phyloP scores from a whole-genome alignment of 2,888 invertebrate genomes.

The Melanargia galathea region DNA sequence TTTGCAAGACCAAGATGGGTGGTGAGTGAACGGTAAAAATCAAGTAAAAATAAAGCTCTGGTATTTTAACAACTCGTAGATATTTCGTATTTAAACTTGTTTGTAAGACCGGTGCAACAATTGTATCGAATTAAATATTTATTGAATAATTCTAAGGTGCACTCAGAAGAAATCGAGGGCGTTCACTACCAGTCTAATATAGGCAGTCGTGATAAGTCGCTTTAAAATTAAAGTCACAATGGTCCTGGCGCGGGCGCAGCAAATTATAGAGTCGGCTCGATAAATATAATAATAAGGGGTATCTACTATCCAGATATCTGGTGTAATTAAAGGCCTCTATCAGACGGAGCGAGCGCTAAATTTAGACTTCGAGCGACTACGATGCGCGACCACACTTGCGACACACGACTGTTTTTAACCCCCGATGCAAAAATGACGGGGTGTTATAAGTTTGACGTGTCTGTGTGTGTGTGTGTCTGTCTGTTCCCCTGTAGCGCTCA shows the following conservation, averaged over 20 bases:
- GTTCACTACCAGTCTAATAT: conserved; percentile 38
- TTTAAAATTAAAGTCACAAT: conserved; percentile 64
- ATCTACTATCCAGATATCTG: conserved; percentile 5
- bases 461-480: too few relatives aligned
- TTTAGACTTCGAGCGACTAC: too few relatives aligned
- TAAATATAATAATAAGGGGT: conserved; percentile 68
- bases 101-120: conserved; percentile 19
- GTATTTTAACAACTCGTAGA: neutral
- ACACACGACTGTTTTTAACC: too few relatives aligned
- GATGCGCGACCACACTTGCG: too few relatives aligned
- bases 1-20: too few relatives aligned
- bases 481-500: too few relatives aligned
- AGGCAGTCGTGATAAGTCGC: conserved; percentile 64
- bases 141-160: conserved; percentile 21
- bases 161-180: conserved; percentile 30
- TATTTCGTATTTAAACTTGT: conserved; percentile 17
- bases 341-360: conserved; percentile 3
- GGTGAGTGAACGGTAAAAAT: too few relatives aligned
- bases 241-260: conserved; percentile 41
- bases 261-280: conserved; percentile 47
- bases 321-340: neutral
- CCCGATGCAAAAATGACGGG: too few relatives aligned
- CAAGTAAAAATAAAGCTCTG: neutral
- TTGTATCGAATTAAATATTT: conserved; percentile 23
- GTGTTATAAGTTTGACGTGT: too few relatives aligned